Evolutionary conservation across 2,113 vertebrate species (phyloP), one percentile per base, ranked within the genome.

Genomic region (Ellobius talpinus): DNA sequence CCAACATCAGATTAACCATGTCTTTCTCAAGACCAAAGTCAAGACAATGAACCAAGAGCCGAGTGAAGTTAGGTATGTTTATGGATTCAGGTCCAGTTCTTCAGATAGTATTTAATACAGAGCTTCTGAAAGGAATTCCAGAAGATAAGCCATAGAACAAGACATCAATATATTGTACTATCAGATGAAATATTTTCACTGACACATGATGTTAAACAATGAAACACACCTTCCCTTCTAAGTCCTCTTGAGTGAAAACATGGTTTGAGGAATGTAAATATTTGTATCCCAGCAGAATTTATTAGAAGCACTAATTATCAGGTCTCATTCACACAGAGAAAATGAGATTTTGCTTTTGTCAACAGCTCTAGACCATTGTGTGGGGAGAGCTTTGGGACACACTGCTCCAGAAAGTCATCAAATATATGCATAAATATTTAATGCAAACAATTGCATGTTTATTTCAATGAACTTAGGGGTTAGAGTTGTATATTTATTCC

Each of bases 401-500:
- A 94, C 9, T 79, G 3, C 24, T 50, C 4, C 91, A 68, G 23
- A 74, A 17, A 52, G 42, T 0, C 2, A 66, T 81, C 1, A 73
- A 84, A 87, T 82, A 68, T 8, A 66, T 76, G 52, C 93, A 73
- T 61, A 52, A 82, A 50, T 29, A 55, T 68, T 94, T 12, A 1
- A 55, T 72, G 2, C 45, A 3, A 47, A 10, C 70, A 94, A 82
- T 42, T 87, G 1, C 45, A 21, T 84, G 39, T 45, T 87, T 93
- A 87, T 91, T 91, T 94, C 26, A 84, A 66, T 42, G 5, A 73
- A 36, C 61, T 92, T 90, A 86, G 4, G 11, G 73, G 10, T 12
- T 84, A 63, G 86, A 89, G 50, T 12, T 92, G 21, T 23, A 94
- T 95, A 91, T 91, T 95, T 16, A 61, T 78, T 91, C 16, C 9